phyloP scores from a whole-genome alignment of 2,113 vertebrate species.

The Delphinus delphis region DNA sequence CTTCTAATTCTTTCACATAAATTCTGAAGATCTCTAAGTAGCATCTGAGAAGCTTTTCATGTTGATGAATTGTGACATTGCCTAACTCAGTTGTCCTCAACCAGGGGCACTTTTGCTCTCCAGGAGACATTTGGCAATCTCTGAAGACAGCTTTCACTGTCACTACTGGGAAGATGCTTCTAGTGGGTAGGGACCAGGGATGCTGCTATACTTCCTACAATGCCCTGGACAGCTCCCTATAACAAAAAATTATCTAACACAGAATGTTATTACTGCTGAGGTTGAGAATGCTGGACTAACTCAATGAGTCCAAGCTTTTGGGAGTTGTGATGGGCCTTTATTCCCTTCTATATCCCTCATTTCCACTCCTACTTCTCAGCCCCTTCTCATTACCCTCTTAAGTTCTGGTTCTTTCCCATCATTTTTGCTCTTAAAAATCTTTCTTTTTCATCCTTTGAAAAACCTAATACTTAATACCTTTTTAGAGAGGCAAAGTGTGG shows the following conservation, averaged over 20 bases:
- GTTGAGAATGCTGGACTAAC: background rate
- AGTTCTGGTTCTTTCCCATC: background rate
- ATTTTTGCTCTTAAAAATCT: slow-evolving; percentile 32
- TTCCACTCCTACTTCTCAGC: background rate
- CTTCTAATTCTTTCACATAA: slow-evolving; percentile 59
- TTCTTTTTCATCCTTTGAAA: background rate
- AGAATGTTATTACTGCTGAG: background rate
- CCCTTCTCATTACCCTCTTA: background rate
- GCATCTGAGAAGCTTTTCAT: slow-evolving; percentile 55
- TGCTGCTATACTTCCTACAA: background rate
- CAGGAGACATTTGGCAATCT: background rate
- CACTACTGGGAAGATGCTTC: background rate
- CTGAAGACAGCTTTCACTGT: slow-evolving; percentile 38
- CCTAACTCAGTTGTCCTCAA: background rate
- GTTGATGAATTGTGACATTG: slow-evolving; percentile 55
- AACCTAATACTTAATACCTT: background rate
- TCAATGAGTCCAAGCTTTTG: background rate
- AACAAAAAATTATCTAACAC: background rate
- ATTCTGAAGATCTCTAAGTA: slow-evolving; percentile 65
- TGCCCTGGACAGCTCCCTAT: background rate
- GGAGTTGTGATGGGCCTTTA: background rate
- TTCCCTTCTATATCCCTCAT: background rate
- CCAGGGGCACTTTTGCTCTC: background rate
- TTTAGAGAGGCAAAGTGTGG: background rate
- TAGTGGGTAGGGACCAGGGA: background rate